Conservation (phyloP, 2,113 vertebrate species). For the Actenoides hombroni region DNA sequence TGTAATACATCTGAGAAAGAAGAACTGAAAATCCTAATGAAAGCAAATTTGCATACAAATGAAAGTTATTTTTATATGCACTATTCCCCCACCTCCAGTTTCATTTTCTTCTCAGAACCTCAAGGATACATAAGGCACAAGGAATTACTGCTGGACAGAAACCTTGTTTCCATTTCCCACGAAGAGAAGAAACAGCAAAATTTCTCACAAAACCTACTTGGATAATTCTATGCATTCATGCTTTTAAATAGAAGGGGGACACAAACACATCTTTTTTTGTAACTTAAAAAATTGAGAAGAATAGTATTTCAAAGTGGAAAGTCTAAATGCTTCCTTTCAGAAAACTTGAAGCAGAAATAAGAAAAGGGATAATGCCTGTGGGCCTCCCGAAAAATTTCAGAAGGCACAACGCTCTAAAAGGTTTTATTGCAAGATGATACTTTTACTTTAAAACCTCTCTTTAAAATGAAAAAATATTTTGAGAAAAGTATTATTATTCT, state of each 20-base stretch:
- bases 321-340: not conserved
- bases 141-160: constrained; percentile 54
- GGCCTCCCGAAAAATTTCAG: not conserved
- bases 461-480: not conserved
- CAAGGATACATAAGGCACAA: constrained; percentile 17
- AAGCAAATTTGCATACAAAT: constrained; percentile 65
- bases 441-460: not conserved
- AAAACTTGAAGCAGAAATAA: constrained; percentile 1
- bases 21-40: constrained; percentile 54
- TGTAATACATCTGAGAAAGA: constrained; percentile 44
- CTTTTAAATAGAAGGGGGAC: not conserved
- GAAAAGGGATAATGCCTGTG: not conserved
- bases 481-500: not conserved
- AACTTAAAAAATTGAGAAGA: not conserved
- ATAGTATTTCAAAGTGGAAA: not conserved
- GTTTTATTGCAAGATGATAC: not conserved
- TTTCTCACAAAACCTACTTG: not conserved
- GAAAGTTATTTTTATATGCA: constrained; percentile 44
- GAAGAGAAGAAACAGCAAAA: not conserved
- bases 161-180: constrained; percentile 8
- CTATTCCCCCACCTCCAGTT: constrained; percentile 48
- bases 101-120: constrained; percentile 33
- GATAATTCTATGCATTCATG: not conserved
- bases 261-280: not conserved
- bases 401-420: not conserved